A percentile compares a stretch with the other conserved stretches of the same genome.
These are phyloP conservation scores for Corythornis vintsioides DNA, from an alignment of 2,113 vertebrate species.

Conservation along the genomic window DNA sequence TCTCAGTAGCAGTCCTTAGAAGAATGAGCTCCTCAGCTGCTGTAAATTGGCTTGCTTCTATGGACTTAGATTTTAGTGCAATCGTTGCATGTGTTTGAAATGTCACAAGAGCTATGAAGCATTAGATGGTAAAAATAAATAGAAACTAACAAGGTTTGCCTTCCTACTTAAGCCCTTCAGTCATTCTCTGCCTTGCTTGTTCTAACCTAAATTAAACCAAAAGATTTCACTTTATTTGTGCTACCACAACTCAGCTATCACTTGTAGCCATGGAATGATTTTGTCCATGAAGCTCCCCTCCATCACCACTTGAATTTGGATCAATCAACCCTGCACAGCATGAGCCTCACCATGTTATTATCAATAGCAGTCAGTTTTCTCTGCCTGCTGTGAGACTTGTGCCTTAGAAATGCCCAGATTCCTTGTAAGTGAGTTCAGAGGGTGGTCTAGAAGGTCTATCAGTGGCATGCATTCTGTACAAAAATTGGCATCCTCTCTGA, in stretches of 20 bases:
- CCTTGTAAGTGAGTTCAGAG: background rate
- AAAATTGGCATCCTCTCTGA: background rate
- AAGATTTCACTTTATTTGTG: background rate
- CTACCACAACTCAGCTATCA: background rate
- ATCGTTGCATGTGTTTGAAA: background rate
- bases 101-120: slow-evolving; percentile 29
- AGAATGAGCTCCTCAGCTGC: slow-evolving; percentile 32
- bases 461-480: accelerated
- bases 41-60: slow-evolving; percentile 36
- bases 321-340: background rate
- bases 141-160: slow-evolving; percentile 37
- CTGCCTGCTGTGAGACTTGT: background rate
- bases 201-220: slow-evolving; percentile 16
- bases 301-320: background rate
- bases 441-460: background rate
- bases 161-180: slow-evolving; percentile 12
- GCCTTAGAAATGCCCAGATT: background rate
- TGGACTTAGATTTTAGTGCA: slow-evolving; percentile 21
- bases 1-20: slow-evolving; percentile 39
- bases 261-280: background rate
- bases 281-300: background rate
- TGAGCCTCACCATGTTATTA: background rate
- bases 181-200: slow-evolving; percentile 16
- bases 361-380: background rate
- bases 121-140: slow-evolving; percentile 47